Conservation (phyloP, 1,140 invertebrate genomes). For the Papilio polyxenes region DNA sequence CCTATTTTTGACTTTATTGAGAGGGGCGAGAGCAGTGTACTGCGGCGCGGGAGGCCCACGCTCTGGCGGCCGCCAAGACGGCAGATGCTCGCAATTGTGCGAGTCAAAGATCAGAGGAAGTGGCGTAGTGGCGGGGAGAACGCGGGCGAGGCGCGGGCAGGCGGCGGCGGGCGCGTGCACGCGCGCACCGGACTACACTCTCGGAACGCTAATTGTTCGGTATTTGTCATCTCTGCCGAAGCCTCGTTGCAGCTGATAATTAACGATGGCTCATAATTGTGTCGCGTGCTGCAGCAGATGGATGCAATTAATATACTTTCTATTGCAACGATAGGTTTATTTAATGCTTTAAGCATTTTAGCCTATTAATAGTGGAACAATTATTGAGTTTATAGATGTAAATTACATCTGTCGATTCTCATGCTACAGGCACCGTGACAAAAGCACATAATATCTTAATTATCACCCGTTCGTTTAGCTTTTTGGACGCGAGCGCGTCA, state of each 20-base stretch:
- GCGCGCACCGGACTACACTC: constrained; percentile 52
- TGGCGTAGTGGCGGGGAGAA: constrained; percentile 40
- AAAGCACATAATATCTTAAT: too few species aligned
- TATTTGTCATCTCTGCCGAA: constrained; percentile 55
- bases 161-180: constrained; percentile 68
- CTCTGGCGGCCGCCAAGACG: constrained; percentile 56
- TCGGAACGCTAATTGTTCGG: constrained; percentile 56
- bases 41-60: constrained; percentile 55
- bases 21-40: constrained; percentile 46
- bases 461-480: too few species aligned
- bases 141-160: constrained; percentile 42
- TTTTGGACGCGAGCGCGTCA: too few species aligned
- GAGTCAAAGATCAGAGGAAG: constrained; percentile 79
- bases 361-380: too few species aligned
- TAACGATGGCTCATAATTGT: constrained; percentile 7
- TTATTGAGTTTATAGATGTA: too few species aligned
- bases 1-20: constrained; percentile 35
- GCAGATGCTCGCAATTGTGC: constrained; percentile 74
- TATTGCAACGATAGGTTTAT: not conserved
- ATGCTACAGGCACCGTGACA: too few species aligned
- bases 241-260: constrained; percentile 10
- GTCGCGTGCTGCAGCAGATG: constrained; percentile 34
- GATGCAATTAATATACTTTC: not conserved
- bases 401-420: too few species aligned
- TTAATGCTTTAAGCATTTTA: too few species aligned